Evolutionary conservation across 1,140 invertebrate genomes (phyloP), one percentile per base, ranked within the genome.

Genomic region (Euwallacea similis): DNA sequence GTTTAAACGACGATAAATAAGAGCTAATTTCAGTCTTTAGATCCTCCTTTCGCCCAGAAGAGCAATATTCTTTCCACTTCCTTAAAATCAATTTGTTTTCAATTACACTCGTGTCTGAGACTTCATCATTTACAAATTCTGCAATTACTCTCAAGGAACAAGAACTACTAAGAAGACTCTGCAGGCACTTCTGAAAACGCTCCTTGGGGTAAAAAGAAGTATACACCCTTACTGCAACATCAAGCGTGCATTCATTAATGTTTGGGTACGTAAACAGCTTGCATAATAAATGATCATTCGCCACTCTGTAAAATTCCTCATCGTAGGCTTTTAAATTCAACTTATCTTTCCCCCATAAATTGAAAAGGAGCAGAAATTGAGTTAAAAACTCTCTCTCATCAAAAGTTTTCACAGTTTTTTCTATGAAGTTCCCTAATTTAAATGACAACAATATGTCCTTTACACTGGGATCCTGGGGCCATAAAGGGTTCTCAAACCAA

Each of bases 391-490:
- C 46, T 55, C 71, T 75, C 21, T 46, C 66, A 69, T 83, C 76
- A 10, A 85, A 76, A 75, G 79, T 81, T 63, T 79, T 68, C 7
- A 83, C 72, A 69, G 78, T 79, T 72, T 82, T 83, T 76, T 86
- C 85, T 53, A 87, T 77, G 73, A 83, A 84, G 64, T 76, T 69
- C 9, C 83, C 81, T 56, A 82, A 77, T 69, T 83, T 72, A 75
- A 87, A 85, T n/a, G 81, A 79, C 74, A 79, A 84, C 76, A 76
- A 80, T n/a, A 86, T 80, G 75, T 84, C 82, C 74, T 80, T 78
- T 62, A 72, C 64, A 41, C 81, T 84, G 0, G 77, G 76, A 69
- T 79, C 77, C 70, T 79, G 78, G 6, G 83, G 80, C 85, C 84
- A 86, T 33, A 77, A 74, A 4, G 79, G 73, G 73, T 79, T 78